phyloP scores from a whole-genome alignment of 2,797 vertebrate genomes.

The Brotula barbata region DNA sequence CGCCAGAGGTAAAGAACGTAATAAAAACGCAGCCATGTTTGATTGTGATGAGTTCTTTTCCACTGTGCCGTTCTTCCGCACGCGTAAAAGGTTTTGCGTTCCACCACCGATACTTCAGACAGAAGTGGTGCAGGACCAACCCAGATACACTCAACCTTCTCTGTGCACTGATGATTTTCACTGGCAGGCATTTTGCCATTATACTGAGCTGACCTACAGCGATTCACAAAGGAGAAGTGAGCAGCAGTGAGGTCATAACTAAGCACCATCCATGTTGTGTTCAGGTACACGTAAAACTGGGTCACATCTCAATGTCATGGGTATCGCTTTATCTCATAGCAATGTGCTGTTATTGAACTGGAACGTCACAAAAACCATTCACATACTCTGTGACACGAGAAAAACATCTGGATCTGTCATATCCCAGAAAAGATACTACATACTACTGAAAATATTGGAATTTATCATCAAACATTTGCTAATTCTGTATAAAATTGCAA shows the following conservation, averaged over 20 bases:
- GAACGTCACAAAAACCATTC: slow-evolving; percentile 1
- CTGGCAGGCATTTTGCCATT: slow-evolving; percentile 15
- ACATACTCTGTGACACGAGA: background rate
- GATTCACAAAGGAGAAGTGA: slow-evolving; percentile 1
- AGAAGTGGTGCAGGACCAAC: background rate
- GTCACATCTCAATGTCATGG: slow-evolving; percentile 24
- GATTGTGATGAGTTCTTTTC: background rate
- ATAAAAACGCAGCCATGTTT: background rate
- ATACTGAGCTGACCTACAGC: slow-evolving; percentile 37
- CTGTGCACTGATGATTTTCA: slow-evolving; percentile 32
- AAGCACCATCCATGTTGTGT: slow-evolving; percentile 9
- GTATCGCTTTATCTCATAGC: background rate
- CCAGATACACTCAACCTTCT: background rate
- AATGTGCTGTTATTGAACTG: background rate
- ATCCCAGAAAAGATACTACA: background rate
- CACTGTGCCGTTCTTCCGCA: background rate
- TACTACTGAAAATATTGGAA: background rate
- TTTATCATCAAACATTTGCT: background rate
- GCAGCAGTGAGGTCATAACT: slow-evolving; percentile 19
- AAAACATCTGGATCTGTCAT: background rate
- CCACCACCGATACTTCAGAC: background rate
- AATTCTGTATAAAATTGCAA: background rate
- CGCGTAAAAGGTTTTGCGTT: background rate
- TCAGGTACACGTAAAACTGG: slow-evolving; percentile 33
- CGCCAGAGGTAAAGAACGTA: too few species aligned